Conservation (phyloP, 2,888 invertebrate species). For the Pediacus dermestoides region DNA sequence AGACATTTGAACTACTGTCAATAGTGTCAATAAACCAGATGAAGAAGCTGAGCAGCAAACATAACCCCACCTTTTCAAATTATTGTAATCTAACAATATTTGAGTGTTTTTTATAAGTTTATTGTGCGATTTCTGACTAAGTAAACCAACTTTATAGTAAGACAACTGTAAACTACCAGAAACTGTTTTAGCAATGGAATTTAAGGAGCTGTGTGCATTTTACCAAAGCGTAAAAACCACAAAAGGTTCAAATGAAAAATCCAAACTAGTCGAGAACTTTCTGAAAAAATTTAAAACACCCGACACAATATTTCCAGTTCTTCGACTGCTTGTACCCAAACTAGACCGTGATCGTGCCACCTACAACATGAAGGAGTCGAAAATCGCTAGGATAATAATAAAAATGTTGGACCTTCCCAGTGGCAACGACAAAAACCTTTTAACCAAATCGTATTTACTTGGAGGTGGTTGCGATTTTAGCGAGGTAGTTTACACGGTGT, state of each 20-base stretch:
- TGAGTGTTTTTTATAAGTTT: too few relatives aligned
- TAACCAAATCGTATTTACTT: constrained; percentile 51
- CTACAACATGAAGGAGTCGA: constrained; percentile 78
- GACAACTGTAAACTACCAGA: constrained; percentile 3
- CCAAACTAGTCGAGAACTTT: constrained; percentile 19
- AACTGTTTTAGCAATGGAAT: constrained; percentile 44
- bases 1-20: too few relatives aligned
- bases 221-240: constrained; percentile 59
- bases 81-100: too few relatives aligned
- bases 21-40: too few relatives aligned
- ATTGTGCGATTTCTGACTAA: too few relatives aligned
- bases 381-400: constrained; percentile 70
- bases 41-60: too few relatives aligned
- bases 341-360: constrained; percentile 75
- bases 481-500: constrained; percentile 68
- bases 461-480: constrained; percentile 70
- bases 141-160: too few relatives aligned
- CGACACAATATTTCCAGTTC: constrained; percentile 60
- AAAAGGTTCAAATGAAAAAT: constrained; percentile 50
- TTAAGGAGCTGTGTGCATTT: constrained; percentile 57
- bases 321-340: constrained; percentile 76
- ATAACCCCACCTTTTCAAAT: too few relatives aligned
- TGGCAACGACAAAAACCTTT: constrained; percentile 58
- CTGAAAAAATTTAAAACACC: constrained; percentile 48
- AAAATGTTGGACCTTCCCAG: constrained; percentile 67